Percentiles rank a stretch among this genome's conserved stretches.
phyloP scores from a whole-genome alignment of 2,113 vertebrate genomes.

The Raja brachyura region DNA sequence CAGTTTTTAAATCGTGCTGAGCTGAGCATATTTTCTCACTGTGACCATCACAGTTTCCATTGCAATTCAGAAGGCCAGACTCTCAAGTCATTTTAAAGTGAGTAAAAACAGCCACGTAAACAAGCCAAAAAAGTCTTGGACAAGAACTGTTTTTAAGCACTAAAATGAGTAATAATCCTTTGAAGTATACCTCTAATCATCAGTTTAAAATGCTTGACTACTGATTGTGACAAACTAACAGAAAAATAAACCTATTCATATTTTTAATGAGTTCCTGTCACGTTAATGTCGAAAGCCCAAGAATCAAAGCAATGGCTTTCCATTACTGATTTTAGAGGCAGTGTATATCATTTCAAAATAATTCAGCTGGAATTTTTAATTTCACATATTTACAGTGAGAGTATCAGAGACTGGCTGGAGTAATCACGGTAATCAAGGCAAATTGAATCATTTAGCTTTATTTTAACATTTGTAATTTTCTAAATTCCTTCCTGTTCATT shows the following conservation, averaged over 20 bases:
- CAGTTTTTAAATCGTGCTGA: no score
- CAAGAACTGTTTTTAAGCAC: not conserved
- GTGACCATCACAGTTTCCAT: not conserved
- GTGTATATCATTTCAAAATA: constrained; percentile 12
- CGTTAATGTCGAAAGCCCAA: not conserved
- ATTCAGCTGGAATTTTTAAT: constrained; percentile 24
- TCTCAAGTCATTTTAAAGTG: not conserved
- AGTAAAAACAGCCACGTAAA: constrained; percentile 31
- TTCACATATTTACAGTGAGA: constrained; percentile 14
- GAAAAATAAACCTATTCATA: constrained; percentile 25
- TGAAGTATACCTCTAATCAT: constrained; percentile 18
- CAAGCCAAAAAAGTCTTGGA: not conserved
- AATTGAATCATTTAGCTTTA: not conserved
- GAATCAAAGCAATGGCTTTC: not conserved
- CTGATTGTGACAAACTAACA: constrained; percentile 28
- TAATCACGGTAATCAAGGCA: not conserved
- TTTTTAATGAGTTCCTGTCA: constrained; percentile 27
- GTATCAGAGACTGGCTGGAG: constrained; percentile 3
- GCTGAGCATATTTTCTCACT: not conserved
- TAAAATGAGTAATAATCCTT: not conserved
- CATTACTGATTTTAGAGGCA: not conserved
- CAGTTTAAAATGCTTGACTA: constrained; percentile 27
- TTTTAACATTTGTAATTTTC: not conserved
- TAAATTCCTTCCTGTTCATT: constrained; percentile 9
- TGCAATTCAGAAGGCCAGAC: not conserved